These are phyloP conservation scores for Melanerpes aurifrons DNA, from an alignment of 2,113 vertebrate genomes.

Conservation along the genomic window DNA sequence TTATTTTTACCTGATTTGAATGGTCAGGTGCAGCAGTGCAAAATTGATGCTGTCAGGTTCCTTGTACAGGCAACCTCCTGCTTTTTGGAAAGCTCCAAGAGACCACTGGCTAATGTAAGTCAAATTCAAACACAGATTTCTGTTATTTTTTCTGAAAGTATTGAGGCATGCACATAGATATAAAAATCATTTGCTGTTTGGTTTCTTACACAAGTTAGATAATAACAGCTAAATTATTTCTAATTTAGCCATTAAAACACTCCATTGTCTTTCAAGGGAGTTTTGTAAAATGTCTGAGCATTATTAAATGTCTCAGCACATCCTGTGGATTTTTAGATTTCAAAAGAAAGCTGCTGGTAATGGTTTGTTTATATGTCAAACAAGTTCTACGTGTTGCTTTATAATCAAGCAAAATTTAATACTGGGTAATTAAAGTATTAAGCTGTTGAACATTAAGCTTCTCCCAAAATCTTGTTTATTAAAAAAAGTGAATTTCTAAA, in stretches of 20 bases:
- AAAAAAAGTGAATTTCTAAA: background rate
- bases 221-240: background rate
- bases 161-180: background rate
- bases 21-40: background rate
- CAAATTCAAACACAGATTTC: background rate
- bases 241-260: background rate
- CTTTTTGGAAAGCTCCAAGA: background rate
- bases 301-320: background rate
- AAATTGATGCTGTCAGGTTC: background rate
- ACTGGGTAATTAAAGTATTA: slow-evolving; percentile 3
- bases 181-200: background rate
- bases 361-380: slow-evolving; percentile 6
- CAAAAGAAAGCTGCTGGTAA: background rate
- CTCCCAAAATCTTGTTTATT: background rate
- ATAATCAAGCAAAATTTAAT: slow-evolving; percentile 13
- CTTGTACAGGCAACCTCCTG: background rate
- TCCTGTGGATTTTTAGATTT: background rate
- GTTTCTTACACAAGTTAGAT: background rate
- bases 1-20: background rate
- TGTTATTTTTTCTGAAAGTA: background rate
- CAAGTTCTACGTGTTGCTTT: background rate
- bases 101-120: background rate
- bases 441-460: background rate
- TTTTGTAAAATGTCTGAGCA: background rate
- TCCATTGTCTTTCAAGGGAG: background rate